phyloP scores from a whole-genome alignment of 2,888 invertebrate species.

The Eurytoma californica region DNA sequence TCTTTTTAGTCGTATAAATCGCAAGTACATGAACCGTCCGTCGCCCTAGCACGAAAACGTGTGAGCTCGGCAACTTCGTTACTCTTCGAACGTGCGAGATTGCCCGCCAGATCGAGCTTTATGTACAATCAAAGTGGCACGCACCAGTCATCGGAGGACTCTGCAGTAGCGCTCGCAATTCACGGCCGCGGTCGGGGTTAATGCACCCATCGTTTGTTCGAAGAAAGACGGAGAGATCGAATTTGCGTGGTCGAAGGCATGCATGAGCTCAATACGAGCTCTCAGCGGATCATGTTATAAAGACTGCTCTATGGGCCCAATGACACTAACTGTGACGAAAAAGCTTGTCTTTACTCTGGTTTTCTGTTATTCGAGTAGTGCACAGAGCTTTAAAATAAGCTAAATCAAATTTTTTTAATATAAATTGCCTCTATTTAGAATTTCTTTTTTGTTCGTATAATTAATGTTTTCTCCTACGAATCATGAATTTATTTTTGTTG shows the following conservation, averaged over 20 bases:
- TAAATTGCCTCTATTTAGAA: no score
- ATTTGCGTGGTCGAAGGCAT: conserved; percentile 69
- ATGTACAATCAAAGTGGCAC: conserved; percentile 20
- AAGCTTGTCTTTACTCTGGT: neutral
- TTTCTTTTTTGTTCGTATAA: no score
- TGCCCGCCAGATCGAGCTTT: conserved; percentile 15
- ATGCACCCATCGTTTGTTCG: conserved; percentile 26
- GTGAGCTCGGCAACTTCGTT: conserved; percentile 52
- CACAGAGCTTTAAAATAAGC: neutral
- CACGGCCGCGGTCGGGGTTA: conserved; percentile 27
- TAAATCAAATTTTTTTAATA: no score
- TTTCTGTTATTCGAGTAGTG: conserved; percentile 10
- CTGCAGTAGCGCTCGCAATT: conserved; percentile 33
- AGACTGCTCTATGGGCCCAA: conserved; percentile 72
- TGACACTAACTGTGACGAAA: conserved; percentile 70
- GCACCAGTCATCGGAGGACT: neutral
- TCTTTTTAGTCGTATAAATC: conserved; percentile 7
- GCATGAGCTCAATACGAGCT: conserved; percentile 42
- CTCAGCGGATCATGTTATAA: conserved; percentile 74
- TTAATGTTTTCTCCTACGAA: no score
- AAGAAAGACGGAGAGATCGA: neutral
- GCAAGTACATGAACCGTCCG: neutral
- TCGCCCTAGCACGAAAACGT: conserved; percentile 22
- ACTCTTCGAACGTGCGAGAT: conserved; percentile 17
- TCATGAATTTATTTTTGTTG: no score